Percentiles rank a stretch among this genome's conserved stretches.
phyloP scores from a whole-genome alignment of 2,888 invertebrate species.

The Desoria tigrina region DNA sequence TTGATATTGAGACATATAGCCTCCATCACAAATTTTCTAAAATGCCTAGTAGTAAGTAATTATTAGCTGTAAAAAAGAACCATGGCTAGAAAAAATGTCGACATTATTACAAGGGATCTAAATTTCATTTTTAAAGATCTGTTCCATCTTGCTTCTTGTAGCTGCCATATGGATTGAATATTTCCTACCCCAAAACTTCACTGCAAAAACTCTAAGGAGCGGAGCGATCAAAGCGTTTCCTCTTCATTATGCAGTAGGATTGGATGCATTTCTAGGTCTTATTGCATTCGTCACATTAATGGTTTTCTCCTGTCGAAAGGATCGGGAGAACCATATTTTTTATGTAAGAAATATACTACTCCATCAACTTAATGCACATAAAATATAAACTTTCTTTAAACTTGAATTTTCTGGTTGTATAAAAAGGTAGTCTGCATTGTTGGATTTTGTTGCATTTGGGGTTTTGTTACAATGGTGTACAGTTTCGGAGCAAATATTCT shows the following conservation, averaged over 20 bases:
- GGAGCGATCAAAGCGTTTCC: neutral
- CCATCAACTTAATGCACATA: neutral
- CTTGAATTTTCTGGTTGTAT: no score
- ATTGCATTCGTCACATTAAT: neutral
- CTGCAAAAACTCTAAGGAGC: neutral
- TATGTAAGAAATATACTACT: neutral
- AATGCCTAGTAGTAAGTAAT: no score
- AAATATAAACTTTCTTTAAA: neutral
- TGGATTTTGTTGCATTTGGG: neutral
- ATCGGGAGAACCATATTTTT: slow-evolving; percentile 20
- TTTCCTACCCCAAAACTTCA: neutral
- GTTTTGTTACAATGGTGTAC: slow-evolving; percentile 14
- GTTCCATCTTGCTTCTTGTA: slow-evolving; percentile 2
- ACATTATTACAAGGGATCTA: no score
- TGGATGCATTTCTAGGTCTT: slow-evolving; percentile 4
- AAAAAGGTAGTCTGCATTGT: neutral
- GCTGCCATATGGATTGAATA: slow-evolving; percentile 12
- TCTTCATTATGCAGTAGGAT: neutral
- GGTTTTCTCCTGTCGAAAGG: neutral
- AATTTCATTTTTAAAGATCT: no score
- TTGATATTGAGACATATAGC: no score
- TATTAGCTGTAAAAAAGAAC: no score
- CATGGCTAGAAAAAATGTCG: no score
- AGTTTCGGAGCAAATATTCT: slow-evolving; percentile 13
- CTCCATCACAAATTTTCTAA: no score